These are phyloP conservation scores for Apodemus sylvaticus DNA, from an alignment of 2,113 vertebrate species.

Conservation along the genomic window DNA sequence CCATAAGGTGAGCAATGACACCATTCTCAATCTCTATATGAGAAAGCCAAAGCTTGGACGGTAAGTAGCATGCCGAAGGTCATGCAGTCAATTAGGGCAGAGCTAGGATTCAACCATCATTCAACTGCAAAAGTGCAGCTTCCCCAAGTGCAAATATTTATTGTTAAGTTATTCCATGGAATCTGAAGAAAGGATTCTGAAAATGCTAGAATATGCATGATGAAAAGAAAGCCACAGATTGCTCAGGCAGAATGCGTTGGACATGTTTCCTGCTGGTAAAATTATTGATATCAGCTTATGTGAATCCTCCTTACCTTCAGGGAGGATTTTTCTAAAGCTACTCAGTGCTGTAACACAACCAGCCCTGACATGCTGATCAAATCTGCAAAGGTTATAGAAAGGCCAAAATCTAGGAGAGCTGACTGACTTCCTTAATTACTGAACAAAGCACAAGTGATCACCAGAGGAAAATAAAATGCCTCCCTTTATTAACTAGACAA, in stretches of 20 bases:
- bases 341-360: constrained; percentile 28
- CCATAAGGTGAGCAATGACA: neutral
- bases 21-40: neutral
- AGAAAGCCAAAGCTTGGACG: constrained; percentile 22
- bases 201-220: constrained; percentile 63
- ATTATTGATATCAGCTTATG: neutral
- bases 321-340: constrained; percentile 64
- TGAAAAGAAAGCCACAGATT: constrained; percentile 74
- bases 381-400: constrained; percentile 76
- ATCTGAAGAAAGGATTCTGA: constrained; percentile 34
- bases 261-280: constrained; percentile 31
- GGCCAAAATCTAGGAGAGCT: constrained; percentile 72
- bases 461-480: constrained; percentile 79
- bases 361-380: neutral
- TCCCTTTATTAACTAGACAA: constrained; percentile 80
- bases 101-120: constrained; percentile 14
- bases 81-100: neutral
- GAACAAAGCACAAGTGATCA: constrained; percentile 82
- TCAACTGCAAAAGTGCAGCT: constrained; percentile 17
- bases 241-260: constrained; percentile 69
- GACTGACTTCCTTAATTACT: constrained; percentile 83
- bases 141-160: neutral
- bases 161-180: neutral
- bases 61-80: neutral
- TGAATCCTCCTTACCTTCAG: constrained; percentile 68